Conservation (phyloP, 2,113 vertebrate genomes). For the Galbula dea region DNA sequence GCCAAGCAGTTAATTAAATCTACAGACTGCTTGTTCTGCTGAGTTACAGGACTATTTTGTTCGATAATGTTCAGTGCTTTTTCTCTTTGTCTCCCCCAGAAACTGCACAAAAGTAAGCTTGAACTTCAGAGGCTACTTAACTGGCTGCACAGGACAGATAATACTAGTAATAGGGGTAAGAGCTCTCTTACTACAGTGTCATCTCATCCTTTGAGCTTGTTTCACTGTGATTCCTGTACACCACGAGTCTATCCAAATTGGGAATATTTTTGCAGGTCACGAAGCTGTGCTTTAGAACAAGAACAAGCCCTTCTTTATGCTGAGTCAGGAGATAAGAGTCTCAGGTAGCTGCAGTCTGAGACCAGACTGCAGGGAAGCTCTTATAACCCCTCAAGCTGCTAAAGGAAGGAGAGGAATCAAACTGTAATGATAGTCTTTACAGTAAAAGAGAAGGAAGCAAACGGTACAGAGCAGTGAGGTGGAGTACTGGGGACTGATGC, state of each 20-base stretch:
- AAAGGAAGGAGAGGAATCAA: neutral
- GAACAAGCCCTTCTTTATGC: neutral
- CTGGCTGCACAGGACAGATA: neutral
- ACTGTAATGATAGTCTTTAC: neutral
- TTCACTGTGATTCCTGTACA: neutral
- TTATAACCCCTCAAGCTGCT: neutral
- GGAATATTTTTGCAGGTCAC: neutral
- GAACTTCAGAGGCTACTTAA: neutral
- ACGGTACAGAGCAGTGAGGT: neutral
- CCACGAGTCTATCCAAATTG: neutral
- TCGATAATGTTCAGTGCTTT: neutral
- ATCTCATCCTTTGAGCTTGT: neutral
- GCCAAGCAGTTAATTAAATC: slow-evolving; percentile 58
- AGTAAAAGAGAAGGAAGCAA: neutral
- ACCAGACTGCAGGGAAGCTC: neutral
- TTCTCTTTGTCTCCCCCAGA: neutral
- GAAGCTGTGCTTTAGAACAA: neutral
- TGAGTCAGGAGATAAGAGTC: neutral
- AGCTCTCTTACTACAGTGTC: neutral
- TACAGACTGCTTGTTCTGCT: slow-evolving; percentile 12
- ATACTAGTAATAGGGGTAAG: neutral
- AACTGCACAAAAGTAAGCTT: neutral
- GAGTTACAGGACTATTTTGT: slow-evolving; percentile 10
- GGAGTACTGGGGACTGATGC: neutral
- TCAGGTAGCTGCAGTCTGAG: neutral